A percentile compares a stretch with the other conserved stretches of the same genome.
phyloP scores from a whole-genome alignment of 1,140 invertebrate species.

The Wasmannia auropunctata region DNA sequence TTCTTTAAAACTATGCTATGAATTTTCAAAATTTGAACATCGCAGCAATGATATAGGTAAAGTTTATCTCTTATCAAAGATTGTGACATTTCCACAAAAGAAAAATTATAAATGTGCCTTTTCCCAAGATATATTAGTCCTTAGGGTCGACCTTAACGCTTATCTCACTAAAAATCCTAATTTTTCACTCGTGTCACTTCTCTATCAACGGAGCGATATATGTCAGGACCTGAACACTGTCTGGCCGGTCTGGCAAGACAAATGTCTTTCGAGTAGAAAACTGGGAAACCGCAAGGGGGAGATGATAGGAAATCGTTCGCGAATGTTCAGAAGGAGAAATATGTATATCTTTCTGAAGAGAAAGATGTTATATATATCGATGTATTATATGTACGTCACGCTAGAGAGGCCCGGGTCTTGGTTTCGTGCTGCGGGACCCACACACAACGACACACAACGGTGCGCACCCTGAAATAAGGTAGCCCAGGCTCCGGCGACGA shows the following conservation, averaged over 20 bases:
- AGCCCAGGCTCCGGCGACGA: constrained; percentile 71
- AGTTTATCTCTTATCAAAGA: no score
- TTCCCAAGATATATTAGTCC: no score
- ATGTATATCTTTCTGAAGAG: not conserved
- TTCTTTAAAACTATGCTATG: no score
- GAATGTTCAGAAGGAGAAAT: not conserved
- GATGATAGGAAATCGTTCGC: not conserved
- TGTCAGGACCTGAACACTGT: not conserved
- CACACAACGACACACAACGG: constrained; percentile 57
- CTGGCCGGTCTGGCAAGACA: not conserved
- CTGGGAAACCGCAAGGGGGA: not conserved
- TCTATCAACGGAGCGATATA: not conserved
- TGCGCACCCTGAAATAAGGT: constrained; percentile 81
- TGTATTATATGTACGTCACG: constrained; percentile 10
- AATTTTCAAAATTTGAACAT: no score
- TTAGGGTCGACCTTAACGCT: no score
- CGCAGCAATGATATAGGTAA: no score
- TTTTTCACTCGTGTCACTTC: no score
- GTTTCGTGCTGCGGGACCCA: constrained; percentile 49
- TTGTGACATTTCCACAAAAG: no score
- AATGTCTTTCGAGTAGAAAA: not conserved
- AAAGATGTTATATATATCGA: constrained; percentile 1
- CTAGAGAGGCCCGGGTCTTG: constrained; percentile 17
- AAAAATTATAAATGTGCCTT: no score
- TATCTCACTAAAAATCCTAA: no score